Evolutionary conservation across 2,888 invertebrate species (phyloP), one percentile per base, ranked within the genome.

Genomic region (Leistus spinibarbis): DNA sequence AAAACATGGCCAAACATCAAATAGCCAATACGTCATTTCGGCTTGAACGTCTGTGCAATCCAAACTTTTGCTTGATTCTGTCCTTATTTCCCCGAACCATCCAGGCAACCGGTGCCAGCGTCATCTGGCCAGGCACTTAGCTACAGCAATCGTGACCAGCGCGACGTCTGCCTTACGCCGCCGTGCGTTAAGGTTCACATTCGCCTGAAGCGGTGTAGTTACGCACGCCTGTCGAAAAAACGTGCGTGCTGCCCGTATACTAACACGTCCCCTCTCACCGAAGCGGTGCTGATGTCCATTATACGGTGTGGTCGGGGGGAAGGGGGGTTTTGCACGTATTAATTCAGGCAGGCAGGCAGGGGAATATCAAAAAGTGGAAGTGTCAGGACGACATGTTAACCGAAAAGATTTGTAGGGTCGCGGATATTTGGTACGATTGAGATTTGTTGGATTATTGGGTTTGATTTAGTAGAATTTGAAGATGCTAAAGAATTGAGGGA

Each of bases 51-150:
- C 10, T 40, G 40, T 40, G 40, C 40, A 40, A 40, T 40, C 13
- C 40, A 7, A 40, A 40, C 40, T 40, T 40, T 40, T 40, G 7
- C 40, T 7, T 40, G 40, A 40, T 40, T 40, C 13, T n/a, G n/a
- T n/a, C n/a, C n/a, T n/a, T n/a, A n/a, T n/a, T n/a, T n/a, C n/a
- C n/a, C n/a, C n/a, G n/a, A n/a, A n/a, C n/a, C 16, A n/a, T 20
- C 24, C 24, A 23, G 64, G 20, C 57, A 20, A 17, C 80, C 81
- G 79, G 76, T 78, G 79, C 77, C 78, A 13, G 87, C 88, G 88
- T 88, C 88, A 88, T 87, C 88, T 88, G 88, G 86, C 84, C 82
- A 84, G 84, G 86, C 88, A 88, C 88, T 88, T 88, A 84, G 86
- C 86, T 71, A 62, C 66, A 57, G 69, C 76, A 76, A 64, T 76